Evolutionary conservation across 2,797 vertebrate species (phyloP), one percentile per base, ranked within the genome.

Genomic region (Lates japonicus): DNA sequence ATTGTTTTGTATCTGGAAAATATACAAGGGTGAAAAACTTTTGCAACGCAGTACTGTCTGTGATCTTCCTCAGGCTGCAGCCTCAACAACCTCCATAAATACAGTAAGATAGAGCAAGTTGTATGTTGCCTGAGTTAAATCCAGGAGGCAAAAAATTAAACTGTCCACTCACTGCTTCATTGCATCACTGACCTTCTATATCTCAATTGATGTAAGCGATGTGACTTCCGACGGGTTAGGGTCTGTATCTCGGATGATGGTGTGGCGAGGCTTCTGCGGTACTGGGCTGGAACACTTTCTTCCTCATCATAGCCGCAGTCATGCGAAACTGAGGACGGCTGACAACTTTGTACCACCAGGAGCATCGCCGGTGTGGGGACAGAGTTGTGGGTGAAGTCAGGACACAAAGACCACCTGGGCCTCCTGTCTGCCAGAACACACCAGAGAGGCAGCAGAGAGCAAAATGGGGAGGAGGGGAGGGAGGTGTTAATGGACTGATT

Each of bases 231-330:
- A 52, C 85, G 96, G 96, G 96, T 35, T 96, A 95, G 96, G 95
- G 82, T 80, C 42, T 96, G 69, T n/a, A n/a, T 87, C 93, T 10
- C 90, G 46, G 22, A 95, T 96, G 94, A 95, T 96, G 94, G 96
- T 96, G 76, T 96, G 95, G 96, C 89, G 95, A 67, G 95, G 95
- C 54, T 96, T 96, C n/a, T 5, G 94, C 89, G 0, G 93, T 95
- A 19, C 79, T 96, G 33, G 95, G 94, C 59, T 96, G 96, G 95
- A 96, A 95, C 91, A 94, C 93, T 0, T 96, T 96, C 90, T 96
- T 96, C 90, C 85, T 96, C 72, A 82, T 96, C 85, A 80, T 96
- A 78, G 95, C 95, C n/a, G 96, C 95, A 0, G 78, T 96, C 89
- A 96, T 96, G n/a, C 91, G 29, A 96, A 96, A 88, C 85, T 96